A percentile compares a stretch with the other conserved stretches of the same genome.
These are phyloP conservation scores for Drosophila diplacantha DNA, from an alignment of 2,888 invertebrate species.

Conservation along the genomic window DNA sequence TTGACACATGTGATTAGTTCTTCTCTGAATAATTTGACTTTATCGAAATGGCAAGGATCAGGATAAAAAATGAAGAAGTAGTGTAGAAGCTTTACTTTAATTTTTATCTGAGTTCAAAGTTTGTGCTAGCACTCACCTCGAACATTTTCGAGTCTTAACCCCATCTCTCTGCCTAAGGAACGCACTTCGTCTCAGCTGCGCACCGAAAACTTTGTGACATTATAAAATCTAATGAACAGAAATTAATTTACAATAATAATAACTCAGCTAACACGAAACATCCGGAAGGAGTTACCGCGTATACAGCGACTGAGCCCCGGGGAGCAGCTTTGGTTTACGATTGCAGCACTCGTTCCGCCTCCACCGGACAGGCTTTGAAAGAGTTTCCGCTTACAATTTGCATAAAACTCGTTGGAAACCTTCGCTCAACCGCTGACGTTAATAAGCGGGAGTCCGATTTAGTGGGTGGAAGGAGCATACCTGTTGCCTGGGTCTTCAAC, in stretches of 20 bases:
- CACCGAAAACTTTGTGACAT: slow-evolving; percentile 59
- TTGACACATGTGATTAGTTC: slow-evolving; percentile 10
- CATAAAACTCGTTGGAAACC: slow-evolving; percentile 75
- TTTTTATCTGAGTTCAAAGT: background rate
- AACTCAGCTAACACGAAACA: slow-evolving; percentile 70
- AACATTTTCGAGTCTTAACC: background rate
- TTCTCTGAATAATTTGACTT: background rate
- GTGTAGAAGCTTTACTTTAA: background rate
- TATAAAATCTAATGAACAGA: slow-evolving; percentile 73
- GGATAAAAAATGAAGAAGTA: background rate
- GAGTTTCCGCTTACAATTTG: slow-evolving; percentile 77
- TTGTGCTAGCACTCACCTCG: background rate
- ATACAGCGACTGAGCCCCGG: slow-evolving; percentile 32
- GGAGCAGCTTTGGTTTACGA: slow-evolving; percentile 41
- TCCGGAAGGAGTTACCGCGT: slow-evolving; percentile 45
- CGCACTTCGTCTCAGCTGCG: slow-evolving; percentile 46
- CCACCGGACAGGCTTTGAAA: slow-evolving; percentile 55
- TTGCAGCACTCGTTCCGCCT: slow-evolving; percentile 40
- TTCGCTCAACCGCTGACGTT: slow-evolving; percentile 64
- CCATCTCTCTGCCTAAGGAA: background rate
- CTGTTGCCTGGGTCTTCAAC: slow-evolving; percentile 58
- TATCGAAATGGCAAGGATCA: background rate
- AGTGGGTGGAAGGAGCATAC: slow-evolving; percentile 48
- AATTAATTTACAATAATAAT: slow-evolving; percentile 77
- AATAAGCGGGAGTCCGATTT: slow-evolving; percentile 58